phyloP scores from a whole-genome alignment of 2,888 invertebrate species.

The Diplolepis rosae region DNA sequence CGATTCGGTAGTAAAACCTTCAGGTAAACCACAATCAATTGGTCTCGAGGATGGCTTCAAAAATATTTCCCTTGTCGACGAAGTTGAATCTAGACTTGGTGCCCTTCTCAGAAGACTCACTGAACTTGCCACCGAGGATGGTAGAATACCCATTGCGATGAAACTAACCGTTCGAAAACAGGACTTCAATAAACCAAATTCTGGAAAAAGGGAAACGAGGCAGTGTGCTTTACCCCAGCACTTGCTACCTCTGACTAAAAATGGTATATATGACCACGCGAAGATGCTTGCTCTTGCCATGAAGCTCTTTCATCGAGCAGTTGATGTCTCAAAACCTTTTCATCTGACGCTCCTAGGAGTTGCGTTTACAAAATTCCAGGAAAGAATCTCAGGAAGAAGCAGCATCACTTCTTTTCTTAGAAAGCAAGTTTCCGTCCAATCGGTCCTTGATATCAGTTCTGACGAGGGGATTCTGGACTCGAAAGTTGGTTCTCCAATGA shows the following conservation, averaged over 20 bases:
- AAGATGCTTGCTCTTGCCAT: constrained; percentile 83
- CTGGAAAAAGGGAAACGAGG: constrained; percentile 83
- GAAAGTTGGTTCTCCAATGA: constrained; percentile 73
- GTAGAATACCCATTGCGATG: constrained; percentile 84
- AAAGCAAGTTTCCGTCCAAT: constrained; percentile 87
- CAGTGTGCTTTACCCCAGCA: constrained; percentile 78
- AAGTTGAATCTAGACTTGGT: constrained; percentile 83
- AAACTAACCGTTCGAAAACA: constrained; percentile 85
- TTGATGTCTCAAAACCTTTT: constrained; percentile 83
- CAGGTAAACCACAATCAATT: constrained; percentile 86
- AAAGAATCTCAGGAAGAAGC: constrained; percentile 80
- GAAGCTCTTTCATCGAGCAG: constrained; percentile 84
- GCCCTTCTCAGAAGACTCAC: constrained; percentile 82
- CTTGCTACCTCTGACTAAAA: constrained; percentile 78
- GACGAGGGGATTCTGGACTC: constrained; percentile 68
- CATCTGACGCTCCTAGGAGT: constrained; percentile 87
- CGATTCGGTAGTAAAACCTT: constrained; percentile 81
- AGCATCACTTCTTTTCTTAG: constrained; percentile 85
- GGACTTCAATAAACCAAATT: constrained; percentile 78
- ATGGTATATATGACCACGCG: constrained; percentile 76
- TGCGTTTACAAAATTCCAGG: constrained; percentile 86
- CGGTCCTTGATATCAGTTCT: constrained; percentile 75
- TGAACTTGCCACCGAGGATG: constrained; percentile 84
- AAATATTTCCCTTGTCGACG: constrained; percentile 82
- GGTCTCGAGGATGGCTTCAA: constrained; percentile 87